These are phyloP conservation scores for Parapsyche elsis DNA, from an alignment of 1,140 invertebrate genomes.

Conservation along the genomic window DNA sequence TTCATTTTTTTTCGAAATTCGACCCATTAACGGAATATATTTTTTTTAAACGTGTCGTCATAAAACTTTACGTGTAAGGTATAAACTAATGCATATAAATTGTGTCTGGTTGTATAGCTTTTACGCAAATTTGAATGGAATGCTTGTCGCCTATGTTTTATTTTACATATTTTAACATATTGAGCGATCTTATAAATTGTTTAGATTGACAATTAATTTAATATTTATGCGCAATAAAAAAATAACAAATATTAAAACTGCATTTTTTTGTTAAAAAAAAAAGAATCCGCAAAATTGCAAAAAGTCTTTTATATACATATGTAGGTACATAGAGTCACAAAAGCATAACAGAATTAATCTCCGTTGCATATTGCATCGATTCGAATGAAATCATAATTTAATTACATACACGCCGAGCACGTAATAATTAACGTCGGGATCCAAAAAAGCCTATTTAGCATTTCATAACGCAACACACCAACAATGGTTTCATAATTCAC, in stretches of 20 bases:
- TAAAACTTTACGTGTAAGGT: too few species aligned
- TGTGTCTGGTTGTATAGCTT: too few species aligned
- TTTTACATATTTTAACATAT: conserved; percentile 24
- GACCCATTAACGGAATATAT: background rate
- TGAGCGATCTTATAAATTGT: background rate
- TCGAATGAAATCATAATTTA: conserved; percentile 9
- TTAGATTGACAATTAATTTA: background rate
- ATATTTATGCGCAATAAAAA: too few species aligned
- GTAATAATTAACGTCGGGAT: conserved; percentile 13
- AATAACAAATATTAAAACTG: too few species aligned
- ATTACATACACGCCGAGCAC: background rate
- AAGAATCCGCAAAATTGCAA: too few species aligned
- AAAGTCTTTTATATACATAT: background rate
- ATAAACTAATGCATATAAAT: too few species aligned
- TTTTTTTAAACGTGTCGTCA: too few species aligned
- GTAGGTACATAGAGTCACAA: background rate
- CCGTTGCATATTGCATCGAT: background rate
- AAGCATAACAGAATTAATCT: background rate
- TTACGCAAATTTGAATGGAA: background rate
- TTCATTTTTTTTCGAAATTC: background rate
- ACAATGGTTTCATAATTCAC: conserved; percentile 18
- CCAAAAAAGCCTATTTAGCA: background rate
- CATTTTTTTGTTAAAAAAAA: too few species aligned
- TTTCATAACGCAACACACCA: background rate
- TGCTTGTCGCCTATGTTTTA: conserved; percentile 12